Evolutionary conservation across 2,888 invertebrate species (phyloP), one percentile per base, ranked within the genome.

Genomic region (Phortica okadai): DNA sequence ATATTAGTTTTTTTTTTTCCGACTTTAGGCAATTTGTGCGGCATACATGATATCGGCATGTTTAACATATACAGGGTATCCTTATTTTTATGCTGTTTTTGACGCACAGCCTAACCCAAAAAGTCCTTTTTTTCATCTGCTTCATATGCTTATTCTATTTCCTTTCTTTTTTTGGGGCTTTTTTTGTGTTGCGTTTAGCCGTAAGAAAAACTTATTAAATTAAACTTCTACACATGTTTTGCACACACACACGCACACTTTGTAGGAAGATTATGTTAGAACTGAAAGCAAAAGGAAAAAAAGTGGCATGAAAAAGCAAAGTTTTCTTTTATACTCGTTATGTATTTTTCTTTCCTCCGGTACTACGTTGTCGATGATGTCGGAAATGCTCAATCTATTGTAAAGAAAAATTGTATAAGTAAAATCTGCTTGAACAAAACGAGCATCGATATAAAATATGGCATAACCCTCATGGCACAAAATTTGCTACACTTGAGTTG

Each of bases 361-460:
- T n/a, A 56, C 56, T 56, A 56, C 56, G 14, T 50, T 33, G 6
- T 41, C 73, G 6, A 11, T 44, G 14, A 14, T 56, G 56, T 54
- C 79, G 87, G 85, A 87, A 84, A 85, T 86, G 85, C 79, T 88
- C 84, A 86, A 87, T 88, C 83, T 87, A 83, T 86, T 86, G 86
- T 88, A 79, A 77, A 87, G 83, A 87, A 85, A 85, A 87, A 86
- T 84, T 81, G 80, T 83, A 80, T 87, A 79, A 79, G 80, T 79
- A 81, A 72, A 72, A 56, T 25, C 70, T 70, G 54, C 69, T 69
- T 69, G 59, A 62, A 62, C 8, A 25, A 11, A 62, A 62, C 16
- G 25, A 62, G 62, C 7, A 25, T 25, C 16, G 25, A 62, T 7
- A 62, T 25, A 25, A 59, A 25, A 66, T 66, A 66, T 42, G 41